phyloP scores from a whole-genome alignment of 2,797 vertebrate species.

The Sebastolobus alascanus region DNA sequence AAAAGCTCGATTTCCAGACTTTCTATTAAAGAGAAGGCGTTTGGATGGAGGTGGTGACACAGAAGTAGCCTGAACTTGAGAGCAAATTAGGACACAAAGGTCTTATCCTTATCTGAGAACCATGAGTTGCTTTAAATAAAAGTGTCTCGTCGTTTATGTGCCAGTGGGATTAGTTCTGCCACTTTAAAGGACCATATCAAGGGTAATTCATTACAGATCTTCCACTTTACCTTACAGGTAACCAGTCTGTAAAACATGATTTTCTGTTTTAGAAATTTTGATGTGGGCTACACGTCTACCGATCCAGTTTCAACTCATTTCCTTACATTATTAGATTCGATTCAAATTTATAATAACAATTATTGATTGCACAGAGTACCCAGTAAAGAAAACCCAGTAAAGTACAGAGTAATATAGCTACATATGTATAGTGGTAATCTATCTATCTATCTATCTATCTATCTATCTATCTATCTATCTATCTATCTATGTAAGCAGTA shows the following conservation, averaged over 20 bases:
- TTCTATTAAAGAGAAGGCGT: background rate
- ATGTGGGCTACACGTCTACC: background rate
- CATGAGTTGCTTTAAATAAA: constrained; percentile 26
- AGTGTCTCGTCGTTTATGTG: background rate
- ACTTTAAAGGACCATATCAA: background rate
- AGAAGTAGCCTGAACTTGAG: constrained; percentile 27
- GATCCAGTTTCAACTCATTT: background rate
- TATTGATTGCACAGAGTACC: no score
- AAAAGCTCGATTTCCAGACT: background rate
- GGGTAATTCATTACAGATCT: background rate
- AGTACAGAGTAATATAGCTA: no score
- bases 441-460: no score
- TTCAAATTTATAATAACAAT: no score
- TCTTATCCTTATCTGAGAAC: constrained; percentile 37
- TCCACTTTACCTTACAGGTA: background rate
- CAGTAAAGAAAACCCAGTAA: no score
- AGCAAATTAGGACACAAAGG: constrained; percentile 43
- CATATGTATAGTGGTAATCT: no score
- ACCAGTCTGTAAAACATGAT: background rate
- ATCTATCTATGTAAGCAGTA: no score
- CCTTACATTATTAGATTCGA: background rate
- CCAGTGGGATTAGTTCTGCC: constrained; percentile 4
- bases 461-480: no score
- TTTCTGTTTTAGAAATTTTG: background rate
- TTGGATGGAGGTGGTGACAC: background rate